Base-by-base conservation (phyloP, 2,888 invertebrate genomes). In the Cerastis leucographa region DNA sequence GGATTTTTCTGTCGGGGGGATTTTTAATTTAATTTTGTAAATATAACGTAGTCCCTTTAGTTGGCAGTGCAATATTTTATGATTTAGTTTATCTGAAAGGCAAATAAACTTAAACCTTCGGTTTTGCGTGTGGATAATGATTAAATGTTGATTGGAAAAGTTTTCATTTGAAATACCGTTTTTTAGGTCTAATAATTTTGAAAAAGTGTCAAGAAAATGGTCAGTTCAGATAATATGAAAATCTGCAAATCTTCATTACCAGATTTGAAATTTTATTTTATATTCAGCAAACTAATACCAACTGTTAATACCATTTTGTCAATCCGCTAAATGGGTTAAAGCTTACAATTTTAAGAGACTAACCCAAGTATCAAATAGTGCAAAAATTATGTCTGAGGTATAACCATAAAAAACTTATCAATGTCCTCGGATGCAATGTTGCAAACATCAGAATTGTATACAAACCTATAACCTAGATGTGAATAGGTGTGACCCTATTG, bases 371-470 rank as follows among this genome's bases (percentile, higher is more conserved):
- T 59, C 19, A 72, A 83, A 65, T 66, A 65, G 74, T 69, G 76
- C 73, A 73, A 71, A 80, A 80, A 80, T 84, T 73, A 71, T 19
- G 64, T 66, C 29, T 46, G 35, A 42, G 64, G 5, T n/a, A 69
- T 66, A 77, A 46, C 49, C 70, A 44, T 84, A 71, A 74, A 67
- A 64, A 62, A 49, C 35, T 9, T 73, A 69, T 42, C 40, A 54
- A 42, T 64, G 72, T 66, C 71, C 19, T 8, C 40, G 25, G 19
- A 64, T 66, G 42, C 54, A 68, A 51, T 83, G 59, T 82, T 35
- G 11, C 70, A 46, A 68, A 29, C 17, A 59, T 12, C 54, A 22
- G 19, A 12, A 35, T 25, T 19, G 2, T 12, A 56, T 49, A n/a
- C 29, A 64, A 80, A 71, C n/a, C 56, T n/a, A n/a, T n/a, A n/a